phyloP scores from a whole-genome alignment of 2,113 vertebrate genomes.

The Falco punctatus region DNA sequence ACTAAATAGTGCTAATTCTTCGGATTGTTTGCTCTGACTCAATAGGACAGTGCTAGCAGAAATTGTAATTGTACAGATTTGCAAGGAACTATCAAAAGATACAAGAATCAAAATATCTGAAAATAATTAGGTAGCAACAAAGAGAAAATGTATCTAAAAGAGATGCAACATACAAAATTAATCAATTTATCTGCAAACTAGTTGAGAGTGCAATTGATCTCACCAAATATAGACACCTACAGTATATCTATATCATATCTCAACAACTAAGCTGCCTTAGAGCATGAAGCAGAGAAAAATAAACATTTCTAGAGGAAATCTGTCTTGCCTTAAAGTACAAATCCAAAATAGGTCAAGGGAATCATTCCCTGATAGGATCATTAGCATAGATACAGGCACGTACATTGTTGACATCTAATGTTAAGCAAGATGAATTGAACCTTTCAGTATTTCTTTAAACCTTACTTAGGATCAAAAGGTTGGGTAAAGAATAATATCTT shows the following conservation, averaged over 20 bases:
- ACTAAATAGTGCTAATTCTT: not conserved
- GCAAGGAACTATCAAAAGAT: not conserved
- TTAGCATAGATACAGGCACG: not conserved
- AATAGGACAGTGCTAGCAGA: not conserved
- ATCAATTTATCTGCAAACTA: not conserved
- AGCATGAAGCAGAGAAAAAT: not conserved
- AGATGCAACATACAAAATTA: not conserved
- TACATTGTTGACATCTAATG: not conserved
- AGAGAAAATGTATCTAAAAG: not conserved
- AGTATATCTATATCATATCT: not conserved
- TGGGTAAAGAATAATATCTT: not conserved
- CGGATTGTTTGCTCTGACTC: not conserved
- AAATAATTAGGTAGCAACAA: not conserved
- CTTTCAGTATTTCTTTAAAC: not conserved
- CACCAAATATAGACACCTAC: not conserved
- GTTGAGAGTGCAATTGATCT: not conserved
- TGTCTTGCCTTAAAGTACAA: not conserved
- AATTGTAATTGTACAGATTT: not conserved
- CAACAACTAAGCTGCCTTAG: not conserved
- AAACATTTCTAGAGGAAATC: not conserved
- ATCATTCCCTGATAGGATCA: fast-evolving
- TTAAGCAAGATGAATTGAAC: not conserved
- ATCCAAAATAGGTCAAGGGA: not conserved
- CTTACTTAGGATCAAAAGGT: not conserved
- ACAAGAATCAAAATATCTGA: not conserved